Base-by-base conservation (phyloP, 2,888 invertebrate species). In the Lepidocyrtinus sp. region DNA sequence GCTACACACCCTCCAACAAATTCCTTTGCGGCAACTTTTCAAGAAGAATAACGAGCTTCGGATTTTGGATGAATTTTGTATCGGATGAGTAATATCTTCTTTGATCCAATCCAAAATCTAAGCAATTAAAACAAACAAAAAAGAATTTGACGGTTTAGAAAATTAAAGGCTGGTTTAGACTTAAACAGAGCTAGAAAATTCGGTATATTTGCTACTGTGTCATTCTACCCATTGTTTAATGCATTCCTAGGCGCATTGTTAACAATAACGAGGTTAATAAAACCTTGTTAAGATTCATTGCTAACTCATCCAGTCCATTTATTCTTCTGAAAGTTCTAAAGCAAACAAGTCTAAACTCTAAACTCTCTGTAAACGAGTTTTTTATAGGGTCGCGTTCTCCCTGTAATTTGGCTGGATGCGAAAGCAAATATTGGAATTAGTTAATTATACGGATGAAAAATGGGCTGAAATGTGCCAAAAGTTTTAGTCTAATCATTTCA, bases 401-500 rank as follows among this genome's bases (percentile, higher is more conserved):
- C 77, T 78, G 69, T 78, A 78, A 78, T 78, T 78, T 73, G 72
- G 21, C 12, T 24, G 27, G 17, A 63, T 73, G 72, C 73, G 78
- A 74, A 79, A 79, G 70, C 69, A 79, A 79, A 79, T 74, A 79
- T 69, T 79, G 74, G 79, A 70, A 74, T 74, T 79, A 46, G 70
- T 64, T 79, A 74, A 79, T 79, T 79, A 63, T 68, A 79, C 63
- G 46, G 46, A 64, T 74, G 55, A 55, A 19, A 45, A 36, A 74
- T 64, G 27, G 36, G 22, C 67, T 79, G 27, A 65, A 50, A 63
- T 72, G 70, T 69, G 70, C 65, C 70, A 70, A 63, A 19, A 45
- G 63, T 64, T 64, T 73, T 45, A 55, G 15, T 46, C 45, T 36
- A 24, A 22, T 61, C 3, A 25, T 62, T 9, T 22, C n/a, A n/a